phyloP scores from a whole-genome alignment of 2,113 vertebrate genomes.

The Maylandia zebra region DNA sequence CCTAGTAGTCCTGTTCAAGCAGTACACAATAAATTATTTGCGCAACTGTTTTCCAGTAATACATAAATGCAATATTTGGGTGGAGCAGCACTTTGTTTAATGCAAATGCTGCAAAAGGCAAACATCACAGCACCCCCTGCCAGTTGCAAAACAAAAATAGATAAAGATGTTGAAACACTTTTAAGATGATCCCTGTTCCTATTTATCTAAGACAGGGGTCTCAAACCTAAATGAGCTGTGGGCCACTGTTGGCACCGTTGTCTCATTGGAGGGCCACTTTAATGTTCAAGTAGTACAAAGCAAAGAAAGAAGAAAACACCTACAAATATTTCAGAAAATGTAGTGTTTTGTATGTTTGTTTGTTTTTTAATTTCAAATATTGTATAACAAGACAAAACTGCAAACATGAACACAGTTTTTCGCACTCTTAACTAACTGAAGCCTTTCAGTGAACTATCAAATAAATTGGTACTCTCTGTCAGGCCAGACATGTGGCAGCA shows the following conservation, averaged over 20 bases:
- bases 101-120: neutral
- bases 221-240: neutral
- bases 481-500: neutral
- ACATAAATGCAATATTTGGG: neutral
- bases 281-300: neutral
- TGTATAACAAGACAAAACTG: neutral
- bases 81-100: accelerated
- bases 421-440: neutral
- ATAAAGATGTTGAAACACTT: neutral
- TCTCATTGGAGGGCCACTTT: neutral
- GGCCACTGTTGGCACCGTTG: neutral
- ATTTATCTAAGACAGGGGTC: neutral
- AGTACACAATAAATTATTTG: neutral
- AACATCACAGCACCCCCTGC: neutral
- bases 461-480: neutral
- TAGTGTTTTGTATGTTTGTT: accelerated
- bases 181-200: neutral
- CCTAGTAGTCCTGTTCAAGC: neutral
- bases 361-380: accelerated
- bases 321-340: accelerated
- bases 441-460: neutral
- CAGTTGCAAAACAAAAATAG: neutral
- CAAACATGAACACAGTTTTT: neutral
- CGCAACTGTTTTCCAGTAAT: accelerated
- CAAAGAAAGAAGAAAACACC: neutral